These are phyloP conservation scores for Phocides pigmalion DNA, from an alignment of 1,140 invertebrate genomes.

Conservation along the genomic window DNA sequence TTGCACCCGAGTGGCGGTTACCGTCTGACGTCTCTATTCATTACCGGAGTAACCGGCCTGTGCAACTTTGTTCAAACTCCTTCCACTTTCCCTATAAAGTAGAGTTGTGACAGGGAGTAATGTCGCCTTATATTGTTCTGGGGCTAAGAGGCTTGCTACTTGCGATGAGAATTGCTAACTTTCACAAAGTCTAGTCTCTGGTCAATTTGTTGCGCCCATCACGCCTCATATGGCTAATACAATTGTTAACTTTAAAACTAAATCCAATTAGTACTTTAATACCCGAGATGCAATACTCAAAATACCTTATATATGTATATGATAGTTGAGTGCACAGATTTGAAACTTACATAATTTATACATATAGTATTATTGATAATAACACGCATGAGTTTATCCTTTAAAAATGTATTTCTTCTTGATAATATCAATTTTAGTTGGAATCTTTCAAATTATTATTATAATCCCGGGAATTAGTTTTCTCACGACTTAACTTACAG, in stretches of 20 bases:
- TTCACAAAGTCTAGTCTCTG: constrained; percentile 59
- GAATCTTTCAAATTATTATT: no score
- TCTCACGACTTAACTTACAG: neutral
- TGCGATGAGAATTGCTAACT: constrained; percentile 78
- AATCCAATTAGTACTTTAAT: neutral
- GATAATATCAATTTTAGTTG: no score
- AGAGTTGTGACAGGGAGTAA: constrained; percentile 82
- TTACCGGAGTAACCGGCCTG: constrained; percentile 74
- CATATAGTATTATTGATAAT: no score
- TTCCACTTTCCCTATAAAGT: constrained; percentile 80
- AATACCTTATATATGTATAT: no score
- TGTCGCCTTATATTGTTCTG: constrained; percentile 82
- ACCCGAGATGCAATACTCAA: no score
- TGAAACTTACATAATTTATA: no score
- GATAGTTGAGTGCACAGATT: no score
- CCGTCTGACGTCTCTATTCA: constrained; percentile 78
- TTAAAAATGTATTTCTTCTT: no score
- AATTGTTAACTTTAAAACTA: constrained; percentile 23
- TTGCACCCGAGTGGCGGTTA: constrained; percentile 71
- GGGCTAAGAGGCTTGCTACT: constrained; percentile 79
- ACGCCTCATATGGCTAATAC: constrained; percentile 16
- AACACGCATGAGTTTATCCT: no score
- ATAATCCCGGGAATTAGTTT: neutral
- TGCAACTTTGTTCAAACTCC: constrained; percentile 78
- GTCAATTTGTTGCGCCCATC: constrained; percentile 56